Conservation (phyloP, 2,797 vertebrate genomes). For the Xyrichtys novacula region DNA sequence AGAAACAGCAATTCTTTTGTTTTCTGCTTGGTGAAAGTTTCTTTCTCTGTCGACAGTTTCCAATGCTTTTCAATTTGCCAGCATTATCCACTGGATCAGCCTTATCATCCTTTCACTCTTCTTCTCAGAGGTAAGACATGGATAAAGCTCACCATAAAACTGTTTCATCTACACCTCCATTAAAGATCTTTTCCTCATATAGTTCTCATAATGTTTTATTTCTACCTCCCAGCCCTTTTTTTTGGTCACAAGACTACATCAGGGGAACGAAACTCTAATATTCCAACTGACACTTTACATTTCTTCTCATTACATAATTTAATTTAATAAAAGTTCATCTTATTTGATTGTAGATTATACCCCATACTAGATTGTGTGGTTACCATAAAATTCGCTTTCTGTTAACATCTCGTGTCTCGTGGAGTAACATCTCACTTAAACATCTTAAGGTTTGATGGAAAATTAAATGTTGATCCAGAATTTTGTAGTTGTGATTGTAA, state of each 20-base stretch:
- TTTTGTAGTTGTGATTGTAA: slow-evolving; percentile 32
- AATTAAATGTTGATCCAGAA: slow-evolving; percentile 23
- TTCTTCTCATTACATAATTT: slow-evolving; percentile 13
- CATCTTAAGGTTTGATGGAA: slow-evolving; percentile 23
- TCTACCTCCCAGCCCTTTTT: background rate
- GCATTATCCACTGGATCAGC: slow-evolving; percentile 98
- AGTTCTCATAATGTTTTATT: background rate
- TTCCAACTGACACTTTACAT: background rate
- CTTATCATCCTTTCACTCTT: slow-evolving; percentile 96
- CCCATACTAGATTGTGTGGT: background rate
- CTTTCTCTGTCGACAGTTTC: slow-evolving; percentile 87
- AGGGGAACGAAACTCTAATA: background rate
- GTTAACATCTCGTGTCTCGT: background rate
- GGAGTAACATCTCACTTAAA: slow-evolving; percentile 18
- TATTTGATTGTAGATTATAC: slow-evolving; percentile 16
- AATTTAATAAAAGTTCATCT: slow-evolving; percentile 13
- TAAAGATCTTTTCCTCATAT: background rate
- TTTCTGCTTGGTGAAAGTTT: slow-evolving; percentile 11
- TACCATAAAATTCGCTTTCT: slow-evolving; percentile 21
- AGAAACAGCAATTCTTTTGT: background rate
- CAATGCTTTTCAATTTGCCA: slow-evolving; percentile 96
- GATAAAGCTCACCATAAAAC: background rate
- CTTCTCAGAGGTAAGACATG: slow-evolving; percentile 94
- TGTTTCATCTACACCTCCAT: background rate
- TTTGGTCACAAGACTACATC: background rate